Conservation (phyloP, 2,888 invertebrate genomes). For the Zeuzera pyrina region DNA sequence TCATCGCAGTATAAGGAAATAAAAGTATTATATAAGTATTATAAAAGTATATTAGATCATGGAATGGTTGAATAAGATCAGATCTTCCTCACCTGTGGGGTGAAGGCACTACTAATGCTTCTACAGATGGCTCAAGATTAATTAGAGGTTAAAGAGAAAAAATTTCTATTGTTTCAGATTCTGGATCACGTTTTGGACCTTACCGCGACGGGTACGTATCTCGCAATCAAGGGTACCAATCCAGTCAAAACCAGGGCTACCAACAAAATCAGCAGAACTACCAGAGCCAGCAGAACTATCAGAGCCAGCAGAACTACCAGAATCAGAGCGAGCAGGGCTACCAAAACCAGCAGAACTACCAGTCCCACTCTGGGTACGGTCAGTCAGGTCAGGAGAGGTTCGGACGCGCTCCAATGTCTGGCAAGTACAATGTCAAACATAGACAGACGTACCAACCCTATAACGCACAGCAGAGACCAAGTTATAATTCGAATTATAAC, state of each 20-base stretch:
- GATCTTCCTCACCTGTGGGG: too few relatives aligned
- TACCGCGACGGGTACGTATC: constrained; percentile 45
- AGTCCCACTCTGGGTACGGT: constrained; percentile 1
- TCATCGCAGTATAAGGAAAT: too few relatives aligned
- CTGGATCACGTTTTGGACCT: constrained; percentile 50
- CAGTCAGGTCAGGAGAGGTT: not conserved
- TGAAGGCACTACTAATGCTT: too few relatives aligned
- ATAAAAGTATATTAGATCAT: too few relatives aligned
- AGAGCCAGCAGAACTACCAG: constrained; percentile 18
- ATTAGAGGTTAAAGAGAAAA: not conserved
- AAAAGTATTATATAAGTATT: too few relatives aligned
- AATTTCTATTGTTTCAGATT: constrained; percentile 44
- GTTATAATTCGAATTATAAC: too few relatives aligned
- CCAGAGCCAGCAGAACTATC: constrained; percentile 16
- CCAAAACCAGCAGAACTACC: constrained; percentile 8
- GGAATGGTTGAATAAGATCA: too few relatives aligned
- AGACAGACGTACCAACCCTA: too few relatives aligned
- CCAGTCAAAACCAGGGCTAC: constrained; percentile 13
- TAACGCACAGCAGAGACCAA: too few relatives aligned
- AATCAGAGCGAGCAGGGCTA: constrained; percentile 8
- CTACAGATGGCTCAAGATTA: too few relatives aligned
- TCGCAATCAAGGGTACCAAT: constrained; percentile 15
- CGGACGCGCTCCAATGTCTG: not conserved
- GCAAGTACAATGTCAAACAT: not conserved
- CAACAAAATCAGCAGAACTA: constrained; percentile 12